Percentiles rank a stretch among this genome's conserved stretches.
Conservation (phyloP, 1,140 invertebrate genomes). For the Eriosoma lanigerum region DNA sequence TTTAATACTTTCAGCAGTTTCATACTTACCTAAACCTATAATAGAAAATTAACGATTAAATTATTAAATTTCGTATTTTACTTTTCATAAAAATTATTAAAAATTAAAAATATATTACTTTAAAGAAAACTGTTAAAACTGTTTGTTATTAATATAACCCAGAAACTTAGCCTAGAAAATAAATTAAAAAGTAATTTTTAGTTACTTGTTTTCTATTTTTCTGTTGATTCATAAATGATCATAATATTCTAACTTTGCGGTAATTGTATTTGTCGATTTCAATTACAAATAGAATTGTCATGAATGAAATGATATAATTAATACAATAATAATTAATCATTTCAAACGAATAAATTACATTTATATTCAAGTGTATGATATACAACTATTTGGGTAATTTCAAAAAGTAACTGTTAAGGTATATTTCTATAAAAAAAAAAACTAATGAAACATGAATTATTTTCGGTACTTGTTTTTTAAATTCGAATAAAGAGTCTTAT, state of each 20-base stretch:
- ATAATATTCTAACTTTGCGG: not conserved
- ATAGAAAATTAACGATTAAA: too few species aligned
- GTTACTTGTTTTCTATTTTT: not conserved
- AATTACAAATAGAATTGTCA: not conserved
- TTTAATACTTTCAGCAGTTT: too few species aligned
- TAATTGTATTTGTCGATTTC: not conserved
- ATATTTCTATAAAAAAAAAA: not conserved
- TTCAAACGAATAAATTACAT: constrained; percentile 22
- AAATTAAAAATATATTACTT: too few species aligned
- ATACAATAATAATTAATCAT: constrained; percentile 9
- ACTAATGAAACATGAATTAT: constrained; percentile 33
- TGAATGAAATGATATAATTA: not conserved
- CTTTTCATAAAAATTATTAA: too few species aligned
- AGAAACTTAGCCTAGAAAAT: too few species aligned
- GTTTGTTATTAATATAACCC: too few species aligned
- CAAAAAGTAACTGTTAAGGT: constrained; percentile 18
- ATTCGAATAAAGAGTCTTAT: constrained; percentile 22
- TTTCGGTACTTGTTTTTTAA: constrained; percentile 34
- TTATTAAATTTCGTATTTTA: too few species aligned
- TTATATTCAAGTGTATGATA: not conserved
- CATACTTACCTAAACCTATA: too few species aligned
- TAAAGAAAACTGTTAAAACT: too few species aligned
- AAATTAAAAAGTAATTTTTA: not conserved
- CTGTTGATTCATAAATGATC: not conserved
- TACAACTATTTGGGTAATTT: constrained; percentile 31